These are phyloP conservation scores for Encarsia formosa DNA, from an alignment of 2,888 invertebrate genomes.

Conservation along the genomic window DNA sequence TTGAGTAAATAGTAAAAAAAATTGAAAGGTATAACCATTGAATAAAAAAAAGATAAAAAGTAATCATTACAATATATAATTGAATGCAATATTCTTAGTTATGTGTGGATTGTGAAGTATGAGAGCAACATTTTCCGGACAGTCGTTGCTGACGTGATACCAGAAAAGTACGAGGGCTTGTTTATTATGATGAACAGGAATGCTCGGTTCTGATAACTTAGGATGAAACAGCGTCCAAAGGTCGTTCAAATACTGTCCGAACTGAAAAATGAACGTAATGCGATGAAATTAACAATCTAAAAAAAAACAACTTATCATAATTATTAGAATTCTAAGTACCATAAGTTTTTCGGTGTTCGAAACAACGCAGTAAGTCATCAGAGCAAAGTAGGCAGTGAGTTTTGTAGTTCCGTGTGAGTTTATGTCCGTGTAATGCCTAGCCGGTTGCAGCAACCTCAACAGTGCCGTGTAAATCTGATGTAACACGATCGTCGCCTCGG, in stretches of 20 bases:
- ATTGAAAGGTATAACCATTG: neutral
- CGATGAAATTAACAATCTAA: neutral
- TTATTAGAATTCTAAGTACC: slow-evolving; percentile 56
- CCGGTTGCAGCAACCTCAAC: slow-evolving; percentile 72
- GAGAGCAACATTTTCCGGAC: slow-evolving; percentile 86
- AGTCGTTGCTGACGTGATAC: slow-evolving; percentile 90
- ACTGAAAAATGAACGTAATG: slow-evolving; percentile 56
- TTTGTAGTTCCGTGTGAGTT: slow-evolving; percentile 86
- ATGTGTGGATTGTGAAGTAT: slow-evolving; percentile 84
- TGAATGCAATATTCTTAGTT: slow-evolving; percentile 92
- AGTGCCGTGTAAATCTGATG: slow-evolving; percentile 72
- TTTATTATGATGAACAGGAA: slow-evolving; percentile 92
- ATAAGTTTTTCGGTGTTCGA: slow-evolving; percentile 87
- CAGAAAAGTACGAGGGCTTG: slow-evolving; percentile 89
- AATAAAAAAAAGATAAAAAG: neutral
- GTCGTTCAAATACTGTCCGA: slow-evolving; percentile 86
- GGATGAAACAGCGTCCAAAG: slow-evolving; percentile 94
- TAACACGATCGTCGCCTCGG: slow-evolving; percentile 60
- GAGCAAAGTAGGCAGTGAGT: slow-evolving; percentile 86
- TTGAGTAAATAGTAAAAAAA: neutral
- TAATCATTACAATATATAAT: slow-evolving; percentile 79
- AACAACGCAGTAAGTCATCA: slow-evolving; percentile 87
- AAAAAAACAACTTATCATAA: neutral
- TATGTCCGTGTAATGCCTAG: slow-evolving; percentile 81
- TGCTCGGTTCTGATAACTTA: slow-evolving; percentile 88